A percentile compares a stretch with the other conserved stretches of the same genome.
Evolutionary conservation across 2,888 invertebrate species (phyloP).

Genomic region (Hypolimnas misippus): DNA sequence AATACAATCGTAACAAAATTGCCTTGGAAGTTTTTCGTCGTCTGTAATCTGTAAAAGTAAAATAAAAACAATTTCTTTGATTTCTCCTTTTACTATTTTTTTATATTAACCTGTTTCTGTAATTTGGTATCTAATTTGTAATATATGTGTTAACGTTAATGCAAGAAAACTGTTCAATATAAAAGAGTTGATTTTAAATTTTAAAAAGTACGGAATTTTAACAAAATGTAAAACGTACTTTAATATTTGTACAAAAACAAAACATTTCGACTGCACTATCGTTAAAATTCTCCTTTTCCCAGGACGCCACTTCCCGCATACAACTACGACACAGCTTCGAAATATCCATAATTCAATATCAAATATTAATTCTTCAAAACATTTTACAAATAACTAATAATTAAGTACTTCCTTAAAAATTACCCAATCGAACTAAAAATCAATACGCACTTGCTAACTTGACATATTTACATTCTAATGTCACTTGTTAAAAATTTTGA

Average conservation of each 20-base stretch:
- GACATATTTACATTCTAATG: background rate
- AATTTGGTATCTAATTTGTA: too few species aligned
- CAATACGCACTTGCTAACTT: too few species aligned
- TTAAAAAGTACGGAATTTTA: too few species aligned
- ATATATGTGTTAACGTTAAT: too few species aligned
- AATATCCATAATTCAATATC: conserved; percentile 65
- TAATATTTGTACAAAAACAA: conserved; percentile 69
- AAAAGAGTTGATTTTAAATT: too few species aligned
- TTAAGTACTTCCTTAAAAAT: too few species aligned
- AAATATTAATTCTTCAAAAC: conserved; percentile 1
- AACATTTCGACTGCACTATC: conserved; percentile 65
- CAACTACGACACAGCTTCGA: conserved; percentile 68
- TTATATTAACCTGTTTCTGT: too few species aligned
- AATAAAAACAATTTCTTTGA: conserved; percentile 23
- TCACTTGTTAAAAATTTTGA: too few species aligned
- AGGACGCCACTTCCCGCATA: conserved; percentile 70
- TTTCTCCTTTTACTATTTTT: too few species aligned
- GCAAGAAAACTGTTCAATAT: too few species aligned
- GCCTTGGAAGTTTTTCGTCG: conserved; percentile 75
- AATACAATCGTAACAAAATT: conserved; percentile 77
- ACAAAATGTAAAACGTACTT: too few species aligned
- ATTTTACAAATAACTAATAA: background rate
- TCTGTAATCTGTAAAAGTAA: conserved; percentile 57
- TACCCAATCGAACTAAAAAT: too few species aligned
- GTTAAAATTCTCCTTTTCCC: conserved; percentile 65